A percentile compares a stretch with the other conserved stretches of the same genome.
Evolutionary conservation across 1,140 invertebrate genomes (phyloP).

Genomic region (Tachypleus tridentatus): DNA sequence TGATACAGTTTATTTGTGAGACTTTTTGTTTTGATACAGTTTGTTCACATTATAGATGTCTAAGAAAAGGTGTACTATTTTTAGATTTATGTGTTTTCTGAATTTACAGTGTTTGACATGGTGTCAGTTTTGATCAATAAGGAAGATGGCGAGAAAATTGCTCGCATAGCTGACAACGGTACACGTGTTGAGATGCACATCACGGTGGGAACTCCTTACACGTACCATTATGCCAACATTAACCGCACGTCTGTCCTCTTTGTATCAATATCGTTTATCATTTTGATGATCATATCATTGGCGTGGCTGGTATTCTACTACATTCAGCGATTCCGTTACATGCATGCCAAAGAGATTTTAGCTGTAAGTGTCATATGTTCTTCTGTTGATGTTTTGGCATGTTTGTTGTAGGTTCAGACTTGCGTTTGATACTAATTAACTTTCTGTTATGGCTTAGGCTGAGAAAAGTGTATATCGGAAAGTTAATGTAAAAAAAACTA

Average conservation of each 20-base stretch:
- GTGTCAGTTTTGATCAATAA: constrained; percentile 63
- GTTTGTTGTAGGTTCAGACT: no score
- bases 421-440: no score
- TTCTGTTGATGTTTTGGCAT: neutral
- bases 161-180: constrained; percentile 49
- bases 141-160: constrained; percentile 57
- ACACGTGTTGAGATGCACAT: constrained; percentile 52
- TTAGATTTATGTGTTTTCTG: no score
- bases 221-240: constrained; percentile 43
- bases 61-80: no score
- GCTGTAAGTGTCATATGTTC: constrained; percentile 48
- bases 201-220: constrained; percentile 44
- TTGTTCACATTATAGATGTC: no score
- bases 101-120: constrained; percentile 43
- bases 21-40: no score
- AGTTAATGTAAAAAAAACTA: no score
- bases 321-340: constrained; percentile 79
- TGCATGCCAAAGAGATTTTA: constrained; percentile 68
- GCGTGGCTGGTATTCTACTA: constrained; percentile 93
- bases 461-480: no score
- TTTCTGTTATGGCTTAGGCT: no score
- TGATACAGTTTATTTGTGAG: no score
- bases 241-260: constrained; percentile 78
- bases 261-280: constrained; percentile 87
- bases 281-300: constrained; percentile 83